These are phyloP conservation scores for Congeria kusceri DNA, from an alignment of 2,888 invertebrate species.

Conservation along the genomic window DNA sequence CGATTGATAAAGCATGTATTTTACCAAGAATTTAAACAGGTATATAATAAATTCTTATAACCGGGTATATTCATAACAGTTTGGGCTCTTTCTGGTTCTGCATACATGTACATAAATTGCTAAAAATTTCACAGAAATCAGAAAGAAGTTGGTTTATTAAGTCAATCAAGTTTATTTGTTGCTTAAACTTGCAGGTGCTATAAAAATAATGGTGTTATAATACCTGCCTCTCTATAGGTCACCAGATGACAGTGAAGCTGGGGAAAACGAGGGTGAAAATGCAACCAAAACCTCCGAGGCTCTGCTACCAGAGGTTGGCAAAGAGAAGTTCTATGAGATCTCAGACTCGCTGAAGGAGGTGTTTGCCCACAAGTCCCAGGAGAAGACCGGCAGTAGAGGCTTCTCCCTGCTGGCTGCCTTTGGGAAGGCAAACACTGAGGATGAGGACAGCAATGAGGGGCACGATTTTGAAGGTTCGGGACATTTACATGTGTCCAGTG, in stretches of 20 bases:
- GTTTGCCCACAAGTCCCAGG: slow-evolving; percentile 36
- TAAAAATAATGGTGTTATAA: neutral
- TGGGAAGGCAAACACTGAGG: slow-evolving; percentile 32
- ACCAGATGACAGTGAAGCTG: neutral
- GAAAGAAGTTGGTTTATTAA: neutral
- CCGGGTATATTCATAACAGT: too few species aligned
- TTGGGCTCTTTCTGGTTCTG: too few species aligned
- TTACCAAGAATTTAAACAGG: too few species aligned
- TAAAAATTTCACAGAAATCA: neutral
- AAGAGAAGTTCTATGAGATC: slow-evolving; percentile 64
- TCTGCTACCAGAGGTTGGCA: slow-evolving; percentile 58
- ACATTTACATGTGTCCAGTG: too few species aligned
- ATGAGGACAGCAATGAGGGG: slow-evolving; percentile 22
- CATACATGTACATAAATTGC: neutral
- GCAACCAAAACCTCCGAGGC: slow-evolving; percentile 18
- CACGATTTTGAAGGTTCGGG: slow-evolving; percentile 12
- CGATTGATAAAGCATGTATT: too few species aligned
- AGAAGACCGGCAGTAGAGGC: slow-evolving; percentile 8
- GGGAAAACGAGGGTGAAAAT: neutral
- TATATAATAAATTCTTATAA: too few species aligned
- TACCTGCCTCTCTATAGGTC: neutral
- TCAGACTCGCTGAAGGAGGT: slow-evolving; percentile 51
- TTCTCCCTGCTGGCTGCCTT: slow-evolving; percentile 67
- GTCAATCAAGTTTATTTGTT: too few species aligned
- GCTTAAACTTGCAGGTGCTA: too few species aligned